Evolutionary conservation across 2,888 invertebrate genomes (phyloP).

Genomic region (Gari tellinella): DNA sequence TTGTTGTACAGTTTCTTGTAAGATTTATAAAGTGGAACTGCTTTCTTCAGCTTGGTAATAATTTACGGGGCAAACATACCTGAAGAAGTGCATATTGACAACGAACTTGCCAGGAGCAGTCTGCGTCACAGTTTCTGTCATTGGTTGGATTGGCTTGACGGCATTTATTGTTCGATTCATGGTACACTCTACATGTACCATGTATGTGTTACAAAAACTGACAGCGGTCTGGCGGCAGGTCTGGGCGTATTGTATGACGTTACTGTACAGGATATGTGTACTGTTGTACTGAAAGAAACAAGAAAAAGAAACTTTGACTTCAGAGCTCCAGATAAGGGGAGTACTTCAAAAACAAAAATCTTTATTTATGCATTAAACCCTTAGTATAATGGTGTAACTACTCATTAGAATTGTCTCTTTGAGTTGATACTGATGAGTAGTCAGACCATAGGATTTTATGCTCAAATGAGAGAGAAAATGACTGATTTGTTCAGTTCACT

Average conservation of each 20-base stretch:
- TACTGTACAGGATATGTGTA: conserved; percentile 78
- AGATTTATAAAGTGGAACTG: no score
- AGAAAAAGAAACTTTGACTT: no score
- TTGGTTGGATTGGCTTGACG: conserved; percentile 59
- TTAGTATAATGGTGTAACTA: no score
- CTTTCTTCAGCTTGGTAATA: neutral
- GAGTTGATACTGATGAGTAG: no score
- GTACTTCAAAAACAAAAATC: no score
- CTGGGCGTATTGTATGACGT: conserved; percentile 68
- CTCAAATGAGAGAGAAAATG: no score
- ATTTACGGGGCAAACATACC: conserved; percentile 16
- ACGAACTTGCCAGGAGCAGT: conserved; percentile 68
- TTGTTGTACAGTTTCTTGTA: no score
- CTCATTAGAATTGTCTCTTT: no score
- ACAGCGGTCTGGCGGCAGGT: conserved; percentile 65
- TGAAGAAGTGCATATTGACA: conserved; percentile 70
- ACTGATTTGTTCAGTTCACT: no score
- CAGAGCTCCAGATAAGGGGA: no score
- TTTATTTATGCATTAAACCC: no score
- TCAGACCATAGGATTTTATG: no score
- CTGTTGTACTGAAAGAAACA: conserved; percentile 71
- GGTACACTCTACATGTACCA: conserved; percentile 73
- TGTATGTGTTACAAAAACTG: conserved; percentile 72
- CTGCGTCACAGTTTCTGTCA: conserved; percentile 73
- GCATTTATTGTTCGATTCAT: conserved; percentile 65